Evolutionary conservation across 1,140 invertebrate species (phyloP).

Genomic region (Cydia splendana): DNA sequence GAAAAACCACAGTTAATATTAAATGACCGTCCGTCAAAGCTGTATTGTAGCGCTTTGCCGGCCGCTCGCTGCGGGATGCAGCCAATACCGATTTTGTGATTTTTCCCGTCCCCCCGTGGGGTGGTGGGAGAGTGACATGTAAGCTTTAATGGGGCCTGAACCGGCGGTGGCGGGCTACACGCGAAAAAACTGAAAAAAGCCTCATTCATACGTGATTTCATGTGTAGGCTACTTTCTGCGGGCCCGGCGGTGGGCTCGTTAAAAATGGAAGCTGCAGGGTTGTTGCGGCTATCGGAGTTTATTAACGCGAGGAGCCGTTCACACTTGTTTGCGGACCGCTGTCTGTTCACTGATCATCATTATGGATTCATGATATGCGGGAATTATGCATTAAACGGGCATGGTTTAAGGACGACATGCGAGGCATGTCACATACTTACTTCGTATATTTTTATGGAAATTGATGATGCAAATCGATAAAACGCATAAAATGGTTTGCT

Average conservation of each 20-base stretch:
- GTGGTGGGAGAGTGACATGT: slow-evolving; percentile 70
- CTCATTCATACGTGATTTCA: slow-evolving; percentile 79
- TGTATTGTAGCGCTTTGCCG: slow-evolving; percentile 71
- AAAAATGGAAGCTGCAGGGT: slow-evolving; percentile 75
- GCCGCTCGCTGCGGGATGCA: slow-evolving; percentile 67
- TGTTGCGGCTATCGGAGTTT: slow-evolving; percentile 75
- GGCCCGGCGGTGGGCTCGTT: slow-evolving; percentile 72
- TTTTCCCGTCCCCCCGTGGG: slow-evolving; percentile 56
- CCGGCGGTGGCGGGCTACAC: slow-evolving; percentile 72
- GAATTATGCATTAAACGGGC: slow-evolving; percentile 6
- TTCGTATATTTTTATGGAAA: not conserved
- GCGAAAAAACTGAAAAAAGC: slow-evolving; percentile 76
- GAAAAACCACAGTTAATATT: slow-evolving; percentile 79
- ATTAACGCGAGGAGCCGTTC: slow-evolving; percentile 68
- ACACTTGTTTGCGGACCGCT: slow-evolving; percentile 47
- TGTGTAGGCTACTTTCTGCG: slow-evolving; percentile 78
- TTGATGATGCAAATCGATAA: too few species aligned
- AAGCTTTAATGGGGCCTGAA: slow-evolving; percentile 77
- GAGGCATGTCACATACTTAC: not conserved
- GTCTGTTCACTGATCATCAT: slow-evolving; percentile 33
- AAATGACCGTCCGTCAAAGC: slow-evolving; percentile 78
- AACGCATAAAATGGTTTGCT: not conserved
- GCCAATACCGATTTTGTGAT: slow-evolving; percentile 77
- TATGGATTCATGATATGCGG: slow-evolving; percentile 18
- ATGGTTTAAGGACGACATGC: not conserved